A percentile compares a stretch with the other conserved stretches of the same genome.
phyloP scores from a whole-genome alignment of 2,113 vertebrate species.

The Felis catus region DNA sequence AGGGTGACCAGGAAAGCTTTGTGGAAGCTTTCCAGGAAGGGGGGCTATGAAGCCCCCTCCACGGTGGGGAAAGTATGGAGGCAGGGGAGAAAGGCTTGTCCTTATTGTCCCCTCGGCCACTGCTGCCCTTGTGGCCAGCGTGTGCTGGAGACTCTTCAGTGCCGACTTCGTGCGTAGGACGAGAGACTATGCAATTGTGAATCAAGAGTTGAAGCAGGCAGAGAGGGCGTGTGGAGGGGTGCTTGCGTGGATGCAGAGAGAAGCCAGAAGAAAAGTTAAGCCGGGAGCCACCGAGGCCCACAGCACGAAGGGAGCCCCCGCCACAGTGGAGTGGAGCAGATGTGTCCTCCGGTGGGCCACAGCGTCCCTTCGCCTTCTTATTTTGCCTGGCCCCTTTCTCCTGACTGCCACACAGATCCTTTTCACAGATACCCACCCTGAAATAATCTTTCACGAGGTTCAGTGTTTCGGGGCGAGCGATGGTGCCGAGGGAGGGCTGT shows the following conservation, averaged over 20 bases:
- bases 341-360: accelerated
- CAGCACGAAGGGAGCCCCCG: background rate
- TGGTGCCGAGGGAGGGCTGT: no score
- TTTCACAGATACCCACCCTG: background rate
- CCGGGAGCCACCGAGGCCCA: background rate
- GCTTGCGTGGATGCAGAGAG: background rate
- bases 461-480: background rate
- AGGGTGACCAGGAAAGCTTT: background rate
- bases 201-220: background rate
- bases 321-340: accelerated
- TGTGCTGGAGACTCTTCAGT: background rate
- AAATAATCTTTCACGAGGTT: background rate
- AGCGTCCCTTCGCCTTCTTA: background rate
- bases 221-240: background rate
- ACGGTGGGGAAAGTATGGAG: no score
- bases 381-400: background rate
- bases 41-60: background rate
- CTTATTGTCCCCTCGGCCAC: accelerated
- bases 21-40: background rate
- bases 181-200: background rate
- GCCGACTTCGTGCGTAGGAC: background rate
- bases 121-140: background rate
- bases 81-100: background rate
- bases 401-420: background rate
- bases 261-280: background rate